Evolutionary conservation across 2,888 invertebrate species (phyloP), one percentile per base, ranked within the genome.

Genomic region (Zygothrica quintamaculata): DNA sequence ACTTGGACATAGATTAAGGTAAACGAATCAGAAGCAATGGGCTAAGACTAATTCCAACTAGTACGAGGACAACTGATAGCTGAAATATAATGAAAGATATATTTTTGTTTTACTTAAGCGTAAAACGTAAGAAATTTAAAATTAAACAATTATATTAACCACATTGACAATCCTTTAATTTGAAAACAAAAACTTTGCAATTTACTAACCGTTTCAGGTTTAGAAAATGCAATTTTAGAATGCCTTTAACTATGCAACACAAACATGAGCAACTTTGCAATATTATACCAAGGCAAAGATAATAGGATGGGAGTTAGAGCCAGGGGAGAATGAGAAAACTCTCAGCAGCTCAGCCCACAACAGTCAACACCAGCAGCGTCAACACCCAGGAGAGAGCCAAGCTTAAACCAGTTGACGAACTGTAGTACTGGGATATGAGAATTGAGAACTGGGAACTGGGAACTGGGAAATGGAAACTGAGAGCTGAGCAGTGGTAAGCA

Each of bases 301-400:
- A 1, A 3, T 11, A 37, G 15, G 0, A 15, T 22, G 33, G 0
- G 9, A 0, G 26, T 1, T n/a, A 29, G 29, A 29, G 1, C 9
- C 29, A 29, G 29, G n/a, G n/a, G 9, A 8, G 2, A 37, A 6
- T n/a, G 6, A 7, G 26, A 3, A 5, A 39, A 47, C 40, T 40
- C 12, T 34, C 12, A 31, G 46, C 25, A 43, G 42, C 51, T 43
- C 46, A 29, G 26, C 18, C 36, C 65, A 51, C 82, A 65, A 29
- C 65, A 77, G 82, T 81, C 82, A 77, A 79, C 78, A 78, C 74
- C 67, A 48, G 71, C 57, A 60, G 78, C 78, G 71, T 71, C 15
- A 48, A 31, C 56, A 44, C 75, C 55, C 68, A 33, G 22, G 68
- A 65, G 82, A 33, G 16, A 48, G 26, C 29, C 44, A 29, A 50